A percentile compares a stretch with the other conserved stretches of the same genome.
Evolutionary conservation across 2,797 vertebrate species (phyloP).

Genomic region (Gallinago stenura): DNA sequence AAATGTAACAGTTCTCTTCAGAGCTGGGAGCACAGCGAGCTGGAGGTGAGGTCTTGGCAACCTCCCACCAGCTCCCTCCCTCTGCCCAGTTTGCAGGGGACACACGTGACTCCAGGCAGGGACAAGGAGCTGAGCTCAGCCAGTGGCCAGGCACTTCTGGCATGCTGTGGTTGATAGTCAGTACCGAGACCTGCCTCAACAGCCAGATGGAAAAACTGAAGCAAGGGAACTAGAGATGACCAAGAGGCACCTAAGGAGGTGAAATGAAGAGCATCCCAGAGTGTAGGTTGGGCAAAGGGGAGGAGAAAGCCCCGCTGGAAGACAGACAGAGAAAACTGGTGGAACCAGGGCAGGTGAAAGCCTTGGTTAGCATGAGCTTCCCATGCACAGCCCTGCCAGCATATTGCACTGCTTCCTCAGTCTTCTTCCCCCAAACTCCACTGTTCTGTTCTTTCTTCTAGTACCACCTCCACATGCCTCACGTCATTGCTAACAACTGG

Average conservation of each 20-base stretch:
- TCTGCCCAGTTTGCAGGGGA: neutral
- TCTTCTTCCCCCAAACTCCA: neutral
- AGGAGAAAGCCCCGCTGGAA: neutral
- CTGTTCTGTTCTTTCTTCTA: neutral
- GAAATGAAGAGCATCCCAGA: neutral
- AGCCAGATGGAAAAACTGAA: neutral
- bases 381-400: fast-evolving
- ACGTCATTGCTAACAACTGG: neutral
- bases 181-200: neutral
- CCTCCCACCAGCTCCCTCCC: neutral
- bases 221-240: neutral
- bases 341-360: neutral
- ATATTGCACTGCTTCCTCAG: neutral
- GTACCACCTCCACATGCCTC: neutral
- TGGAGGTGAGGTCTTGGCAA: conserved; percentile 13
- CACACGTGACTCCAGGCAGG: neutral
- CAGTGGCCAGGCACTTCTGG: fast-evolving
- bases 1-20: conserved; percentile 42
- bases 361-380: neutral
- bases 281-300: neutral
- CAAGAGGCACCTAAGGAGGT: fast-evolving
- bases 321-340: neutral
- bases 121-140: neutral
- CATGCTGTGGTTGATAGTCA: fast-evolving
- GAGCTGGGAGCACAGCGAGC: neutral